phyloP scores from a whole-genome alignment of 2,888 invertebrate genomes.

The Lacanobia wlatinum region DNA sequence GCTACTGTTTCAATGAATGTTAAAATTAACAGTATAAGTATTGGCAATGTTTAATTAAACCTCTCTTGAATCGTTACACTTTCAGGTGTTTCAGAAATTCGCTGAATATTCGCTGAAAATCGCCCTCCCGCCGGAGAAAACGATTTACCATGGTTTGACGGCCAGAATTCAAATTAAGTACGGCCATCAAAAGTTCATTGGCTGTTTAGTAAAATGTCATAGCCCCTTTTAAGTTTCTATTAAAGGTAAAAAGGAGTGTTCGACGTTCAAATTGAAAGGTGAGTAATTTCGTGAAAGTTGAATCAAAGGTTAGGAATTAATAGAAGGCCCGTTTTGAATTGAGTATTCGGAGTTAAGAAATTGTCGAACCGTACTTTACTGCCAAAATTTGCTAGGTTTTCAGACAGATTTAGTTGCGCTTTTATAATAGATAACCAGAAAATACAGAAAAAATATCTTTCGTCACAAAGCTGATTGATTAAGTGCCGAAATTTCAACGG shows the following conservation, averaged over 20 bases:
- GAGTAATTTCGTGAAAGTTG: background rate
- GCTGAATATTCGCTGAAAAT: slow-evolving; percentile 26
- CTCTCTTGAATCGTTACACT: slow-evolving; percentile 60
- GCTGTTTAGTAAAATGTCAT: slow-evolving; percentile 45
- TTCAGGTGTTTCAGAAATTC: slow-evolving; percentile 63
- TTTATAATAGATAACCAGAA: no score
- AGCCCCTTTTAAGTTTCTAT: slow-evolving; percentile 27
- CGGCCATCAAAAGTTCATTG: slow-evolving; percentile 54
- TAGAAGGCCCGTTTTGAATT: background rate
- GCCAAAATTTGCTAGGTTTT: background rate
- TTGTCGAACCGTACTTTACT: background rate
- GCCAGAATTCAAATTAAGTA: slow-evolving; percentile 56
- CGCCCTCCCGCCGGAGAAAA: slow-evolving; percentile 15
- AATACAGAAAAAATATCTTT: no score
- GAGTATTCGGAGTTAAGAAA: background rate
- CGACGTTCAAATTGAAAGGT: slow-evolving; percentile 15
- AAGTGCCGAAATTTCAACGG: no score
- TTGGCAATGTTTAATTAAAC: slow-evolving; percentile 79
- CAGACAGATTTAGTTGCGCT: no score
- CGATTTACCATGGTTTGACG: slow-evolving; percentile 48
- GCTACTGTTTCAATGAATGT: slow-evolving; percentile 75
- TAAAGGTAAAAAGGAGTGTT: slow-evolving; percentile 26
- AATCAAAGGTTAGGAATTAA: background rate
- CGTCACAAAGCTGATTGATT: no score
- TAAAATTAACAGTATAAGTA: slow-evolving; percentile 78